Conservation (phyloP, 2,113 vertebrate genomes). For the Phycodurus eques region DNA sequence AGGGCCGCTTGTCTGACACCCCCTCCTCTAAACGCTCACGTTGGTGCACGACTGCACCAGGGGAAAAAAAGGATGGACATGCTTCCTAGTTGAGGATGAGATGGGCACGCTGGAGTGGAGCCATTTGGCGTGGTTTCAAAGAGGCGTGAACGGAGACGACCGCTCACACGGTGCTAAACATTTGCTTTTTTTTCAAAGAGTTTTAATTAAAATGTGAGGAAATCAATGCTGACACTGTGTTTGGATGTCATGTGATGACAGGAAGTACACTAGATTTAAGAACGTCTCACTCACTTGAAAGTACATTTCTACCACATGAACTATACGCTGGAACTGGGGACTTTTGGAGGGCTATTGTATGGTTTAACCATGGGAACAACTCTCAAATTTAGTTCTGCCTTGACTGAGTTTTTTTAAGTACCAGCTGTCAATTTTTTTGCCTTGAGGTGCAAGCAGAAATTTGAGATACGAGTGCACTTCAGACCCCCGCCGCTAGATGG, state of each 20-base stretch:
- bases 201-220: constrained; percentile 12
- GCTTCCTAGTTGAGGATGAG: constrained; percentile 51
- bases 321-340: not conserved
- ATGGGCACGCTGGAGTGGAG: constrained; percentile 42
- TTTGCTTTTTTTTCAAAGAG: not conserved
- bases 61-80: constrained; percentile 32
- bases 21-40: constrained; percentile 53
- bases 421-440: no score
- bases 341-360: not conserved
- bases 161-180: constrained; percentile 9
- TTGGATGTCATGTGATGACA: not conserved
- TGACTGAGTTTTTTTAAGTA: not conserved
- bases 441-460: no score
- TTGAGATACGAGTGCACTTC: no score
- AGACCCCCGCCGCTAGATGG: no score
- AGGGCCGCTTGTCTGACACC: constrained; percentile 56
- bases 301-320: not conserved
- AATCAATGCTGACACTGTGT: constrained; percentile 7
- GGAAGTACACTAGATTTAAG: not conserved
- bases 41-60: constrained; percentile 37
- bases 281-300: no score
- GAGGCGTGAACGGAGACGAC: constrained; percentile 20
- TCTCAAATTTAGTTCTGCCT: not conserved
- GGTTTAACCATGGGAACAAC: no score
- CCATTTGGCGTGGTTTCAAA: constrained; percentile 62